Evolutionary conservation across 1,140 invertebrate species (phyloP).

Genomic region (Thaumetopoea pityocampa): DNA sequence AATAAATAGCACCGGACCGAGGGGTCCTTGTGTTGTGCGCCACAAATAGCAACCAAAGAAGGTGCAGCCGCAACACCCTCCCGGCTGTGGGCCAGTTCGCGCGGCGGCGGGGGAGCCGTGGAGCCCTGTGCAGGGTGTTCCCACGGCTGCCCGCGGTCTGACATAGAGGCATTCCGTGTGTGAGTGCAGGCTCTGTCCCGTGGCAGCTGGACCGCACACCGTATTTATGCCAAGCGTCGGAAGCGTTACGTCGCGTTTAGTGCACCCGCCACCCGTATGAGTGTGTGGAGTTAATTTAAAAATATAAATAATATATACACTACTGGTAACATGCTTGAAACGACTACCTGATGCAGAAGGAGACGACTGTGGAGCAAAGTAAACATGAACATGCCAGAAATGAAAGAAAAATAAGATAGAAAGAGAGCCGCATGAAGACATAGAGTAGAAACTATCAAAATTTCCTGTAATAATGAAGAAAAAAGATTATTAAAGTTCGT

Average conservation of each 20-base stretch:
- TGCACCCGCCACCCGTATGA: constrained; percentile 48
- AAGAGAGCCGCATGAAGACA: constrained; percentile 69
- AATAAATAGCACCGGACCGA: too few relatives aligned
- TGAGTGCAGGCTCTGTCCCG: constrained; percentile 69
- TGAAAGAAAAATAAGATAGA: constrained; percentile 50
- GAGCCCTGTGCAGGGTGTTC: too few relatives aligned
- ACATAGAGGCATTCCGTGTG: constrained; percentile 43
- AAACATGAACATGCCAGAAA: constrained; percentile 66
- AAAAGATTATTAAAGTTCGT: constrained; percentile 72
- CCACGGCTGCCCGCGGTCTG: too few relatives aligned
- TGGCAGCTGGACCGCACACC: constrained; percentile 63
- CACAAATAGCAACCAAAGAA: too few relatives aligned
- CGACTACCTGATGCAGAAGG: constrained; percentile 67
- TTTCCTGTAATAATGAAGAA: constrained; percentile 77
- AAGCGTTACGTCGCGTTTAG: constrained; percentile 51
- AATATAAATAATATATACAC: constrained; percentile 50
- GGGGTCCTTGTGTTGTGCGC: too few relatives aligned
- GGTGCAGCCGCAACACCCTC: too few relatives aligned
- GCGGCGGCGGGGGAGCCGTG: too few relatives aligned
- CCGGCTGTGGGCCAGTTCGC: too few relatives aligned
- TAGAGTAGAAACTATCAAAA: constrained; percentile 65
- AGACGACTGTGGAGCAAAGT: constrained; percentile 62
- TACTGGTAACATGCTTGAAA: constrained; percentile 41
- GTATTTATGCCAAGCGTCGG: constrained; percentile 41
- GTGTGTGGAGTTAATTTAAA: constrained; percentile 33